These are phyloP conservation scores for Rhinogobius similis DNA, from an alignment of 2,113 vertebrate genomes.

Conservation along the genomic window DNA sequence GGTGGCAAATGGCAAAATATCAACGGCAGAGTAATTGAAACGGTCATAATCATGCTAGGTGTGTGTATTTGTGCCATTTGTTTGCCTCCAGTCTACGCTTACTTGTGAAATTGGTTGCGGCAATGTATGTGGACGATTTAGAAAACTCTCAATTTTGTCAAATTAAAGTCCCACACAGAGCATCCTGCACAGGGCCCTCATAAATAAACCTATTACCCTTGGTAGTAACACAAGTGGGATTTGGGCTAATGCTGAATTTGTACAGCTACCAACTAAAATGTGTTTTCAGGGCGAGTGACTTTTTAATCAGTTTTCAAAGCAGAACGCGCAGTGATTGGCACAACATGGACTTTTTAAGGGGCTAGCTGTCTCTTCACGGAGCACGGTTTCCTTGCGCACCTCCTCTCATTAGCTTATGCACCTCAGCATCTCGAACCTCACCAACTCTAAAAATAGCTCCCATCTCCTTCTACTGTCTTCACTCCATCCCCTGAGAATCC, in stretches of 20 bases:
- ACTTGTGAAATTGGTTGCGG: too few relatives aligned
- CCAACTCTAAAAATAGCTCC: slow-evolving; percentile 60
- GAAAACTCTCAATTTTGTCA: too few relatives aligned
- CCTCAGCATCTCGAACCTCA: slow-evolving; percentile 36
- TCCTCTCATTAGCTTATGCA: slow-evolving; percentile 42
- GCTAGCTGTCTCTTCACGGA: background rate
- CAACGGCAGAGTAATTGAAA: background rate
- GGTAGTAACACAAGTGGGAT: background rate
- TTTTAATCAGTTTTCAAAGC: slow-evolving; percentile 3
- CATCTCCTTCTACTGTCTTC: slow-evolving; percentile 27
- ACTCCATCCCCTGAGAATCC: slow-evolving; percentile 28
- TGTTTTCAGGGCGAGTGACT: background rate
- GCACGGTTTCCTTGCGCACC: slow-evolving; percentile 20
- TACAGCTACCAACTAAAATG: background rate
- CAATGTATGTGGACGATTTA: background rate
- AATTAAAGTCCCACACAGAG: background rate
- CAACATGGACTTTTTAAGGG: background rate
- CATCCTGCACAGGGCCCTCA: background rate
- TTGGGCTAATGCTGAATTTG: background rate
- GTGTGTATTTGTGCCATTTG: background rate
- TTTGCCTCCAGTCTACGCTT: background rate
- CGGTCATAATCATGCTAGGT: background rate
- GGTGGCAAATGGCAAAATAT: too few relatives aligned
- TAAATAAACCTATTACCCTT: background rate
- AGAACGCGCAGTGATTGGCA: slow-evolving; percentile 3